These are phyloP conservation scores for Poecilia velifera DNA, from an alignment of 2,797 vertebrate genomes.

Conservation along the genomic window DNA sequence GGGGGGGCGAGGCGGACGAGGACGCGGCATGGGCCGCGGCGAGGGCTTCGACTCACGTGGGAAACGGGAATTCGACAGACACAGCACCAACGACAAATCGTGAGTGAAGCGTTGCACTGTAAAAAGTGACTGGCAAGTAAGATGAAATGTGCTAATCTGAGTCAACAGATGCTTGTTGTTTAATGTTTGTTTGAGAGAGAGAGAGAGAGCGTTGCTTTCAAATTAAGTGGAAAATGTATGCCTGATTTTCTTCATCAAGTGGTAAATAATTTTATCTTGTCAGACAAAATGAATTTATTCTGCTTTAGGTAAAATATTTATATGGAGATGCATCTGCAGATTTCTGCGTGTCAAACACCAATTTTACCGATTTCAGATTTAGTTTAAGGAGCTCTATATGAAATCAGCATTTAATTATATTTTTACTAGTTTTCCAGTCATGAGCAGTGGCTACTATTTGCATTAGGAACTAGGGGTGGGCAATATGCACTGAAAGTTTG, in stretches of 20 bases:
- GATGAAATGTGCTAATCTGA: not conserved
- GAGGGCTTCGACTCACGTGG: constrained; percentile 97
- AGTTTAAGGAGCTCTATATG: not conserved
- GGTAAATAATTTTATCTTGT: not conserved
- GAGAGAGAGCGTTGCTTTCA: not conserved
- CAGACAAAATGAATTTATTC: not conserved
- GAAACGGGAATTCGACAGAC: constrained; percentile 96
- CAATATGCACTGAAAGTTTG: too few species aligned
- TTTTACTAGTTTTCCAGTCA: not conserved
- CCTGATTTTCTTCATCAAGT: not conserved
- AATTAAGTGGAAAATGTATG: not conserved
- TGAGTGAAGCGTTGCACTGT: constrained; percentile 79
- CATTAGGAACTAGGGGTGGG: not conserved
- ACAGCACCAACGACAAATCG: constrained; percentile 95
- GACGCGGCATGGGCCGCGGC: constrained; percentile 92
- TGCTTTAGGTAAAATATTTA: not conserved
- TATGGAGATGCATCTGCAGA: not conserved
- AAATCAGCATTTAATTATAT: not conserved
- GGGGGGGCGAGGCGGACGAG: constrained; percentile 90
- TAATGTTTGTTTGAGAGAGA: not conserved
- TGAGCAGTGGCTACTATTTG: not conserved
- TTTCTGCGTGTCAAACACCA: not conserved
- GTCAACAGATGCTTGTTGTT: not conserved
- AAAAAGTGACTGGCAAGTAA: not conserved
- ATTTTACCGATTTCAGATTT: not conserved